Percentiles rank a stretch among this genome's conserved stretches.
Conservation (phyloP, 1,140 invertebrate species). For the Pollicipes pollicipes region DNA sequence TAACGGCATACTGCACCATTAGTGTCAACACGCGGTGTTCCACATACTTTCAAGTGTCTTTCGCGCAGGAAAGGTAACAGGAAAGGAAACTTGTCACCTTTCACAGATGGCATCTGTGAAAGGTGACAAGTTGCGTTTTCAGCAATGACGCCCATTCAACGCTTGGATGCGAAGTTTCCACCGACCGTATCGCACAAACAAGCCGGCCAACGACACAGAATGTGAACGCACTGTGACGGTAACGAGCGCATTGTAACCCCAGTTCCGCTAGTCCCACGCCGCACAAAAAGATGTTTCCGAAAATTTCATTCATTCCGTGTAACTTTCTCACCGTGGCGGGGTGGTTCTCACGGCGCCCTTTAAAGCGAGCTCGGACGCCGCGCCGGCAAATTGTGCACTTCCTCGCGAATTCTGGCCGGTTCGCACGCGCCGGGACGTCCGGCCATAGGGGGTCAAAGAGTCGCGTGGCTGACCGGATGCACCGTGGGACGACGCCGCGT, state of each 20-base stretch:
- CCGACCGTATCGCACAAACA: background rate
- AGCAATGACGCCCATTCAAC: too few species aligned
- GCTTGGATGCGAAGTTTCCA: background rate
- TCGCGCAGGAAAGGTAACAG: too few species aligned
- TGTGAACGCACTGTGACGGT: background rate
- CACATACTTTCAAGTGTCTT: too few species aligned
- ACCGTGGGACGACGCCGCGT: too few species aligned
- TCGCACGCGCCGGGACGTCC: constrained; percentile 1
- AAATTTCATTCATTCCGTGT: constrained; percentile 2
- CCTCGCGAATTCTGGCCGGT: background rate
- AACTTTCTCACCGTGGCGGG: background rate
- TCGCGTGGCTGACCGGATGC: background rate
- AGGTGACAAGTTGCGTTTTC: too few species aligned
- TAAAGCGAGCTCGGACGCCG: background rate
- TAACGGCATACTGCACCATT: too few species aligned
- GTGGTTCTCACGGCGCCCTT: background rate
- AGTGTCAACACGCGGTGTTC: too few species aligned
- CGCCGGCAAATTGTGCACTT: background rate
- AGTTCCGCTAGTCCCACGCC: background rate
- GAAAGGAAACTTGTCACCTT: too few species aligned
- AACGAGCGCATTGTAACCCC: background rate
- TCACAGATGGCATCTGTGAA: too few species aligned
- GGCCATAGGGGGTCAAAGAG: background rate
- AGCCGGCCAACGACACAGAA: background rate
- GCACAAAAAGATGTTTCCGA: background rate